These are phyloP conservation scores for Gadus macrocephalus DNA, from an alignment of 2,113 vertebrate species.

Conservation along the genomic window DNA sequence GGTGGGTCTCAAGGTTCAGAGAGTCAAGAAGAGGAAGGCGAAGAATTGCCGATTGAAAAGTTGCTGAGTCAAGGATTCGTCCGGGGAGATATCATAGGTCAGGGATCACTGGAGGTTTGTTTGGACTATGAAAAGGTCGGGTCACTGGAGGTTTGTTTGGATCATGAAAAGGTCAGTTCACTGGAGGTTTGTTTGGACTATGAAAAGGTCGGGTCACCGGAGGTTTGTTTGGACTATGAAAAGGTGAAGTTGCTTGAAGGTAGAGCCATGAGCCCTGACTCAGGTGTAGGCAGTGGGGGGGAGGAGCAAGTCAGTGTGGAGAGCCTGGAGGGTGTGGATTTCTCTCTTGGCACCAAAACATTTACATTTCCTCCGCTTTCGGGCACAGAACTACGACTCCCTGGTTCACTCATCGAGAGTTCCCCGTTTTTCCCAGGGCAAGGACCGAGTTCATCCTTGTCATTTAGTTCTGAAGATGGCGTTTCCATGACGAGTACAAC, in stretches of 20 bases:
- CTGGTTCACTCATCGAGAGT: neutral
- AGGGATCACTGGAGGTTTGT: slow-evolving; percentile 21
- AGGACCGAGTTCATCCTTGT: neutral
- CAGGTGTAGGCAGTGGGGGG: slow-evolving; percentile 20
- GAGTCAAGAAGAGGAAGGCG: no score
- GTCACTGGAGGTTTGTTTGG: slow-evolving; percentile 40
- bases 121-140: slow-evolving; percentile 49
- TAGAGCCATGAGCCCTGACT: slow-evolving; percentile 49
- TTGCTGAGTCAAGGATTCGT: no score
- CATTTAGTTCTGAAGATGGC: neutral
- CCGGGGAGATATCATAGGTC: no score
- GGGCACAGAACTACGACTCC: no score
- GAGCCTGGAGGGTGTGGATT: slow-evolving; percentile 21
- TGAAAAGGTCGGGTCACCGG: no score
- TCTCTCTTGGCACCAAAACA: neutral
- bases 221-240: no score
- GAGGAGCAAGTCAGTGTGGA: slow-evolving; percentile 35
- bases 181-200: slow-evolving; percentile 46
- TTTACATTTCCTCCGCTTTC: neutral
- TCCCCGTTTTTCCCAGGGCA: neutral
- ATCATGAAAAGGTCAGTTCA: slow-evolving; percentile 40
- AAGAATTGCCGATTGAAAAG: no score
- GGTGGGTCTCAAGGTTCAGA: no score
- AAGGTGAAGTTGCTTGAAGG: slow-evolving; percentile 15
- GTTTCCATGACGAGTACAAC: neutral